Conservation (phyloP, 2,113 vertebrate genomes). For the Sprattus sprattus region DNA sequence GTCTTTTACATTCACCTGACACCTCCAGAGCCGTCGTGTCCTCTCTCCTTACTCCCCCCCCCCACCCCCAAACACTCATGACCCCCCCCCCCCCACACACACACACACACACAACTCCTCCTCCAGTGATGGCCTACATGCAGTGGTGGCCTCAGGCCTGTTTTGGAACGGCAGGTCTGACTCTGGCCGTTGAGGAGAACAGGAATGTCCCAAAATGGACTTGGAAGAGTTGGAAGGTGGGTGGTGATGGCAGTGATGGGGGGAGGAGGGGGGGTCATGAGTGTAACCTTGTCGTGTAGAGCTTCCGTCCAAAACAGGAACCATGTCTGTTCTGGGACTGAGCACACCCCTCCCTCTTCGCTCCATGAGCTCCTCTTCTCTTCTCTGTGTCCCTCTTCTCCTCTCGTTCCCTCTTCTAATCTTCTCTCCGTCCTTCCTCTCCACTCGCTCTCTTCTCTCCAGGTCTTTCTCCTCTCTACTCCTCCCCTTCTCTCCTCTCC, state of each 20-base stretch:
- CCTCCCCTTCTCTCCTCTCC: not conserved
- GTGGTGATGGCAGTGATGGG: no score
- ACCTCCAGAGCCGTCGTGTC: not conserved
- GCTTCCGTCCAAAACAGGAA: no score
- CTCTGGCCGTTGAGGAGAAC: not conserved
- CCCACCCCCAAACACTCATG: constrained; percentile 20
- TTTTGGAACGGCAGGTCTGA: not conserved
- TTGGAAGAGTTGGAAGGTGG: constrained; percentile 33
- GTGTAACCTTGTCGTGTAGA: no score
- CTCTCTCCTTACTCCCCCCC: no score
- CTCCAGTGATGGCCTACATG: no score
- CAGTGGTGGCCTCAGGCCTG: not conserved
- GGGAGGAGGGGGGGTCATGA: no score
- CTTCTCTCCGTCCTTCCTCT: not conserved
- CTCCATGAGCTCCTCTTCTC: not conserved
- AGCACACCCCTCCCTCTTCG: not conserved
- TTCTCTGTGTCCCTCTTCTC: not conserved
- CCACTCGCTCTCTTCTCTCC: not conserved
- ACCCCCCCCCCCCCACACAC: not conserved
- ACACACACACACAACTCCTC: not conserved
- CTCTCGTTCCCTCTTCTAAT: not conserved
- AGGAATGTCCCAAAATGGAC: constrained; percentile 8
- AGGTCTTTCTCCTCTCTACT: not conserved
- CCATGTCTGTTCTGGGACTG: not conserved
- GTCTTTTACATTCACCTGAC: constrained; percentile 5